Conservation (phyloP, 2,888 invertebrate genomes). For the Eupeodes luniger region DNA sequence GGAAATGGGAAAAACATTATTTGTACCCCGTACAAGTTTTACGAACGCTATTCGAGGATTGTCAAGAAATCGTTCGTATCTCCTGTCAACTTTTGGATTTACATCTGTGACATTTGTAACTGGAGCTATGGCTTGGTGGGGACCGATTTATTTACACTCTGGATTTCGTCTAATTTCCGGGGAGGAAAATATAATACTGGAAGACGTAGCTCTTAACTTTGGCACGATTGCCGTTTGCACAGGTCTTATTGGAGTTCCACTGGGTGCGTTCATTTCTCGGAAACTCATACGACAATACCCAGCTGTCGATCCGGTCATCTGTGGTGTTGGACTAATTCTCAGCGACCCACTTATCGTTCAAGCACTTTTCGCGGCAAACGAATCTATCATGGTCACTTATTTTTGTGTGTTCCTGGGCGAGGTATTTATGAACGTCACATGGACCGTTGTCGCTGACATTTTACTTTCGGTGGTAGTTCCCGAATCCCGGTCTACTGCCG, state of each 20-base stretch:
- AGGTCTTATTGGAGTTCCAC: conserved; percentile 57
- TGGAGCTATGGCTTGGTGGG: conserved; percentile 66
- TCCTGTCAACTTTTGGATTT: conserved; percentile 58
- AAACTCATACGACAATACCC: conserved; percentile 35
- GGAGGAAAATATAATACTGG: neutral
- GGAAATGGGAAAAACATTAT: neutral
- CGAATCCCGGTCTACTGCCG: conserved; percentile 48
- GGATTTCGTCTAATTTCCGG: conserved; percentile 54
- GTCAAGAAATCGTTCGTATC: conserved; percentile 34
- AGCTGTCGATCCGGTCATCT: conserved; percentile 54
- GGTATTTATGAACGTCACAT: conserved; percentile 47
- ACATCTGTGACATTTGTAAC: conserved; percentile 52
- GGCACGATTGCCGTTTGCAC: conserved; percentile 35
- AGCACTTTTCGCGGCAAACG: conserved; percentile 25
- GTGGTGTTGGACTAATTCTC: conserved; percentile 21
- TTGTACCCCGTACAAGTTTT: neutral
- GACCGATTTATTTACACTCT: conserved; percentile 40
- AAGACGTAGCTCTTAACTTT: neutral
- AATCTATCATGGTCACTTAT: conserved; percentile 29
- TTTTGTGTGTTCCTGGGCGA: conserved; percentile 15
- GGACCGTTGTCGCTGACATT: conserved; percentile 56
- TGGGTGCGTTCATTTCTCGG: conserved; percentile 39
- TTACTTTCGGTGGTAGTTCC: conserved; percentile 57
- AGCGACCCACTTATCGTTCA: conserved; percentile 38
- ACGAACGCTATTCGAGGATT: conserved; percentile 9